Conservation (phyloP, 2,113 vertebrate genomes). For the Gambusia affinis region DNA sequence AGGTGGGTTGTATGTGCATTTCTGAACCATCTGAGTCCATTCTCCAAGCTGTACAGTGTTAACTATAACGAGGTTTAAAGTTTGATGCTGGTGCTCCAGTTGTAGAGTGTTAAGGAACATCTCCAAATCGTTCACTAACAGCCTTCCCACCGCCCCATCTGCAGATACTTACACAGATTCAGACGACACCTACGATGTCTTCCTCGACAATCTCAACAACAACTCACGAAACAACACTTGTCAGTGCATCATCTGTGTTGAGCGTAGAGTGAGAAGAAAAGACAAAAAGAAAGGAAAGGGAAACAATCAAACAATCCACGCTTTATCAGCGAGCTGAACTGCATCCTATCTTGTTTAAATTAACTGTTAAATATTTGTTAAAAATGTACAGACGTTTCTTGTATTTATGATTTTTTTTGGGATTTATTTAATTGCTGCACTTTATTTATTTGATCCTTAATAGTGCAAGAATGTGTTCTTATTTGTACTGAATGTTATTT, state of each 20-base stretch:
- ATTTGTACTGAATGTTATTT: constrained; percentile 17
- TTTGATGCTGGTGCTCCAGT: neutral
- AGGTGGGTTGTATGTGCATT: neutral
- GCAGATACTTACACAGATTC: constrained; percentile 52
- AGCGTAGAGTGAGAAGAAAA: constrained; percentile 25
- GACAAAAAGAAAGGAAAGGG: constrained; percentile 12
- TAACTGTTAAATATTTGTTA: constrained; percentile 3
- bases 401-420: neutral
- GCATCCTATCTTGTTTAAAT: neutral
- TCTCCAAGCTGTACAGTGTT: neutral
- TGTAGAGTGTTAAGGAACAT: constrained; percentile 1
- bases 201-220: constrained; percentile 40
- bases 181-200: constrained; percentile 53
- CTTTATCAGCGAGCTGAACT: neutral
- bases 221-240: constrained; percentile 12
- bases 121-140: constrained; percentile 27
- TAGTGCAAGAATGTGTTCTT: neutral
- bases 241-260: constrained; percentile 37
- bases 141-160: constrained; percentile 36
- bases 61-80: neutral
- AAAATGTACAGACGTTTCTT: constrained; percentile 3
- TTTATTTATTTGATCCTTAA: constrained; percentile 1
- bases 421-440: constrained; percentile 5
- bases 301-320: constrained; percentile 2
- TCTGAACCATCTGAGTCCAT: neutral